phyloP scores from a whole-genome alignment of 30 jellyfish, hydroid and myxozoan genomes.

The Hydractinia echinata region DNA sequence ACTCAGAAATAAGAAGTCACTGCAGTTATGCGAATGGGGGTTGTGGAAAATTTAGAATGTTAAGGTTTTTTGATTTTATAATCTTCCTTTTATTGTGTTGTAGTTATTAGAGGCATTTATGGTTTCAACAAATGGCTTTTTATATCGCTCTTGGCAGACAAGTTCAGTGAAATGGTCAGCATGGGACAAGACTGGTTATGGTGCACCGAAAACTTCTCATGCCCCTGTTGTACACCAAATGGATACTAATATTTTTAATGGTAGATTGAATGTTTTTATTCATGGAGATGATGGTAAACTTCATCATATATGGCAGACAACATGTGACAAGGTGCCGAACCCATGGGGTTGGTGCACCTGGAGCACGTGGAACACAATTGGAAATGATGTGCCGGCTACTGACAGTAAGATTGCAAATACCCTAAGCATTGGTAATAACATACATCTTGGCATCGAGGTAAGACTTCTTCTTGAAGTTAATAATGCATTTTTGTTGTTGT shows the following conservation, averaged over 20 bases:
- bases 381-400: conserved; percentile 43
- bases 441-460: conserved; percentile 97
- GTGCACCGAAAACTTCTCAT: conserved; percentile 79
- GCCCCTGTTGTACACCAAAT: conserved; percentile 96
- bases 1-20: not conserved
- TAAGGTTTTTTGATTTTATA: not conserved
- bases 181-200: conserved; percentile 95
- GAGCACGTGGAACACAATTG: conserved; percentile 90
- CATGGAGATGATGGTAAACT: conserved; percentile 87
- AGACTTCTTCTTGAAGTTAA: not conserved
- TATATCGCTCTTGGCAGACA: conserved; percentile 94
- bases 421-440: conserved; percentile 68
- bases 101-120: conserved; percentile 84
- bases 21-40: not conserved
- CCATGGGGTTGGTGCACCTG: conserved; percentile 99
- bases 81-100: not conserved
- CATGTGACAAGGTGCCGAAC: conserved; percentile 98
- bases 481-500: not conserved
- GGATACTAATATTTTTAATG: conserved; percentile 83
- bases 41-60: not conserved
- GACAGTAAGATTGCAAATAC: conserved; percentile 42
- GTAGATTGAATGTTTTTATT: conserved; percentile 79
- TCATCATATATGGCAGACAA: conserved; percentile 97
- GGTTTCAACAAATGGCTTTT: conserved; percentile 74
- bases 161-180: conserved; percentile 80